These are phyloP conservation scores for Diploptera punctata DNA, from an alignment of 2,888 invertebrate genomes.

Conservation along the genomic window DNA sequence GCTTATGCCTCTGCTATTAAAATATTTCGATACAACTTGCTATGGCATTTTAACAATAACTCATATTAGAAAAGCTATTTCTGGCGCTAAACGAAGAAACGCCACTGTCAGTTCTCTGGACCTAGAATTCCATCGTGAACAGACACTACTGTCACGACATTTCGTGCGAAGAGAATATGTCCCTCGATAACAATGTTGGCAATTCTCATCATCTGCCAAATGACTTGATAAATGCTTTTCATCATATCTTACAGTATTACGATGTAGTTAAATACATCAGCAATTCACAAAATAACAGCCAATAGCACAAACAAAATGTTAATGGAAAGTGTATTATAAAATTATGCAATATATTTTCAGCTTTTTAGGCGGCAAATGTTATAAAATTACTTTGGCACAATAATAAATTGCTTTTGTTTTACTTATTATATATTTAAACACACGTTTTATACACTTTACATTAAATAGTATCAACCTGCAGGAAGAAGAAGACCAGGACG, in stretches of 20 bases:
- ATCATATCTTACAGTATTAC: neutral
- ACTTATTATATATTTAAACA: no score
- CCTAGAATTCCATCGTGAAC: neutral
- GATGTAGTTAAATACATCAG: neutral
- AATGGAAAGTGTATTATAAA: neutral
- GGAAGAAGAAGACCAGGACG: no score
- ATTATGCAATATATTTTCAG: neutral
- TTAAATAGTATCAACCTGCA: neutral
- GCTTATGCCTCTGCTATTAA: no score
- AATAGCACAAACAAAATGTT: neutral
- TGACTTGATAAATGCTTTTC: constrained; percentile 13
- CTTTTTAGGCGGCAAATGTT: no score
- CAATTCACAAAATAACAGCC: neutral
- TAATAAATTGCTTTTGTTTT: no score
- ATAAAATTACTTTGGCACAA: no score
- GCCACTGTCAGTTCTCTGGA: no score
- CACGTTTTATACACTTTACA: no score
- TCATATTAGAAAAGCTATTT: no score
- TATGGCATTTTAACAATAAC: no score
- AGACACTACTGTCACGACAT: constrained; percentile 1
- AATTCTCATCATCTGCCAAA: neutral
- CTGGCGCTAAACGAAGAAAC: no score
- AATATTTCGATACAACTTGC: no score
- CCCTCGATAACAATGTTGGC: neutral
- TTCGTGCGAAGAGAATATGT: neutral